Base-by-base conservation (phyloP, 1,140 invertebrate species). In the Drosophila carrolli region DNA sequence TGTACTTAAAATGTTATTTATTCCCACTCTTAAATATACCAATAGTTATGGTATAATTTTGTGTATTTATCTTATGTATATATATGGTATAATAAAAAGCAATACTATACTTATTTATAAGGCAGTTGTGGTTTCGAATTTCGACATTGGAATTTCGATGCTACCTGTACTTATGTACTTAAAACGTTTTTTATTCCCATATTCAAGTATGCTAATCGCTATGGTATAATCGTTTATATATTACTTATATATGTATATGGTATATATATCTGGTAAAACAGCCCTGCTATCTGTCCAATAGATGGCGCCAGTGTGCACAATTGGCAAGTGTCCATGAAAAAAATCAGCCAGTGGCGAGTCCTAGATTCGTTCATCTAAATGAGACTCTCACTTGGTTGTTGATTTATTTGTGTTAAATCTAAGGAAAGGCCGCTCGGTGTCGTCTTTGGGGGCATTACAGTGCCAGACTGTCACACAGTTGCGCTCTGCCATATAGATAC, bases 31-130 rank as follows among this genome's bases (percentile, higher is more conserved):
- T 23, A 41, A 14, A 14, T 32, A 35, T 61, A n/a, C 62, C 67
- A 29, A 65, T 44, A 41, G 10, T 46, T 38, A 61, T 23, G 9
- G 16, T 73, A 74, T 53, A 54, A 59, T 59, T 14, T 23, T 35
- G 14, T 4, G 9, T 46, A 38, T 58, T 43, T 53, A 50, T 51
- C 58, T n/a, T 60, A 48, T 65, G 8, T 65, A 48, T 65, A 8
- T 65, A 23, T 67, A 53, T 40, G 38, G 51, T 75, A 32, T 75
- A 23, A 23, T 23, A 4, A 53, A 67, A 66, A 56, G 63, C 62
- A 83, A 83, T 79, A 79, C 79, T 88, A 67, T 88, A 75, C 71
- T 88, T 86, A 86, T 76, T 58, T 79, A 83, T 73, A 86, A 86
- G 83, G 83, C 83, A 86, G 83, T 86, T 68, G 66, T 51, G 83